Conservation (phyloP, 2,888 invertebrate genomes). For the Autographa gamma region DNA sequence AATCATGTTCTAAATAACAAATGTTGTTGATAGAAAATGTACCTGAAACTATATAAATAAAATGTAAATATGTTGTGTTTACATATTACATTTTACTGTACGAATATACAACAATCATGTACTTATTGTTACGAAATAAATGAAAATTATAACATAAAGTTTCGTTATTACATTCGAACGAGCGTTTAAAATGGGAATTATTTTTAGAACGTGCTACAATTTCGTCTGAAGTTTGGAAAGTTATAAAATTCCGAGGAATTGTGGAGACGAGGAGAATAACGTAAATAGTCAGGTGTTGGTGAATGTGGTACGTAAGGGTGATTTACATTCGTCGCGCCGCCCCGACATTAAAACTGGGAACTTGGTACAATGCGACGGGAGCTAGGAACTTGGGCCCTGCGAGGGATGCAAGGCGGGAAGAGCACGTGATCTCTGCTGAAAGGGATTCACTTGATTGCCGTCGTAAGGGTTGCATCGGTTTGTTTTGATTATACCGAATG, state of each 20-base stretch:
- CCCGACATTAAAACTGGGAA: constrained; percentile 81
- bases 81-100: constrained; percentile 34
- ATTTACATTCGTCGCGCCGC: constrained; percentile 78
- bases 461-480: constrained; percentile 2
- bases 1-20: constrained; percentile 25
- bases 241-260: constrained; percentile 76
- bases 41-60: constrained; percentile 45
- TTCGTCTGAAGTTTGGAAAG: constrained; percentile 76
- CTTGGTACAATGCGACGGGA: constrained; percentile 57
- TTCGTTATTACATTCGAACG: constrained; percentile 54
- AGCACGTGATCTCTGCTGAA: constrained; percentile 39
- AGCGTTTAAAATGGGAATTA: constrained; percentile 67
- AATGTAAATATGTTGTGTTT: constrained; percentile 42
- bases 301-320: constrained; percentile 64
- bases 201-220: constrained; percentile 76
- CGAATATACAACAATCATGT: constrained; percentile 29
- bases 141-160: constrained; percentile 45
- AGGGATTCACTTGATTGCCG: constrained; percentile 10
- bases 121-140: constrained; percentile 57
- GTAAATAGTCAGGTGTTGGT: constrained; percentile 81
- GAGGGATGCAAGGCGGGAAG: constrained; percentile 41
- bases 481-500: background rate
- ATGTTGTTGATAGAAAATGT: constrained; percentile 37
- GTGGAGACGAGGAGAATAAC: constrained; percentile 73
- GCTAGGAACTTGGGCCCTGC: background rate